Base-by-base conservation (phyloP, 2,888 invertebrate species). In the Nemapogon koenigi region DNA sequence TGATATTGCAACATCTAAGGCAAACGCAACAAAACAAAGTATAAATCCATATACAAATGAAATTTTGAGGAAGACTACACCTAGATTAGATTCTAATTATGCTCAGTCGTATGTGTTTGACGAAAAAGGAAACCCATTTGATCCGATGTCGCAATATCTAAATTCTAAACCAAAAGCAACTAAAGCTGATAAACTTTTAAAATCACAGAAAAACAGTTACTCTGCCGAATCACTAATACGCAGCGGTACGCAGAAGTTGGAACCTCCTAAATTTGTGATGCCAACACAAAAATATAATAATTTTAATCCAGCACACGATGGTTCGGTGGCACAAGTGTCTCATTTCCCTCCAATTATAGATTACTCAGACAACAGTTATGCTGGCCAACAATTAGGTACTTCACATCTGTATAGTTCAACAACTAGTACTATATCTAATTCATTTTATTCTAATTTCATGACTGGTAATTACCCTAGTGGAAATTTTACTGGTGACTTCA, bases 311-410 rank as follows among this genome's bases (percentile, higher is more conserved):
- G 19, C 59, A 1, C 73, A 70, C 45, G 78, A 78, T 14, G 65
- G 58, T 40, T 63, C 66, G 32, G 62, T 76, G 1, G 78, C 78
- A 16, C 78, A 78, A 53, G 75, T 78, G 2, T 78, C 78, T 7
- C 78, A 78, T 51, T 78, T 75, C 38, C 76, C 78, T 11, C 65
- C 76, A 11, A 66, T 78, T 29, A 45, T 75, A 17, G 78, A 78
- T 48, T 78, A 78, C 50, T 53, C 71, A 1, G 78, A 78, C 26
- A 76, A 72, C 41, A 59, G 53, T 43, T 76, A 71, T 39, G 48
- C 65, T 11, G 59, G 65, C 3, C 78, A 78, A 45, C 76, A 76
- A 46, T 68, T 68, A 57, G 65, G 72, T 4, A 73, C 73, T 18
- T 73, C 76, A 26, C 67, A 63, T 8, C 59, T 76, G 37, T 78